These are phyloP conservation scores for Eupleurogrammus muticus DNA, from an alignment of 2,797 vertebrate species.

Conservation along the genomic window DNA sequence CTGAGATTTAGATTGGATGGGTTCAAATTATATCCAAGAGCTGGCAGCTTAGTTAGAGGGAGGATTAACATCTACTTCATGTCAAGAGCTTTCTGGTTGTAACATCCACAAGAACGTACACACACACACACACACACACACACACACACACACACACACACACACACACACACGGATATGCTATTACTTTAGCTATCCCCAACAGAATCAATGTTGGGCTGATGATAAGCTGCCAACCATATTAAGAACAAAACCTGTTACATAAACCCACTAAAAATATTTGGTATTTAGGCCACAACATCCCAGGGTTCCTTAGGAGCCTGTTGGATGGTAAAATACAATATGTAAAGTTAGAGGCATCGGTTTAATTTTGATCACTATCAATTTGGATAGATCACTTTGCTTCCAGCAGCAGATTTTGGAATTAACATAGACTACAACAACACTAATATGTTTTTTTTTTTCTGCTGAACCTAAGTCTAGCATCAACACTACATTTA, in stretches of 20 bases:
- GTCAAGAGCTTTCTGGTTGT: slow-evolving; percentile 70
- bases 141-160: slow-evolving; percentile 19
- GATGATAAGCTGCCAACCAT: slow-evolving; percentile 51
- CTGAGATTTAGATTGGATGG: slow-evolving; percentile 77
- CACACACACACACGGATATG: slow-evolving; percentile 17
- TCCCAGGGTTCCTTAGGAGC: slow-evolving; percentile 53
- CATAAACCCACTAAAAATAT: slow-evolving; percentile 51
- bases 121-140: slow-evolving; percentile 1
- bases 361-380: background rate
- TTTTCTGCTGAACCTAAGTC: too few relatives aligned
- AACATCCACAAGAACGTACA: slow-evolving; percentile 64
- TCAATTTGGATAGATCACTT: background rate
- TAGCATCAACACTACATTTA: too few relatives aligned
- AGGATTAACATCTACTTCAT: slow-evolving; percentile 82
- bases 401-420: slow-evolving; percentile 9
- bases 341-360: background rate
- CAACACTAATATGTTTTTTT: too few relatives aligned
- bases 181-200: slow-evolving; percentile 64
- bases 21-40: slow-evolving; percentile 79
- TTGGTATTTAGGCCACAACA: slow-evolving; percentile 44
- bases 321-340: slow-evolving; percentile 23
- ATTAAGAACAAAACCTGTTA: slow-evolving; percentile 58
- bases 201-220: slow-evolving; percentile 44
- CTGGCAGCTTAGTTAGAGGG: slow-evolving; percentile 78
- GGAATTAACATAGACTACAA: background rate